Percentiles rank a stretch among this genome's conserved stretches.
These are phyloP conservation scores for Echinops telfairi DNA, from an alignment of 2,113 vertebrate genomes.

Conservation along the genomic window DNA sequence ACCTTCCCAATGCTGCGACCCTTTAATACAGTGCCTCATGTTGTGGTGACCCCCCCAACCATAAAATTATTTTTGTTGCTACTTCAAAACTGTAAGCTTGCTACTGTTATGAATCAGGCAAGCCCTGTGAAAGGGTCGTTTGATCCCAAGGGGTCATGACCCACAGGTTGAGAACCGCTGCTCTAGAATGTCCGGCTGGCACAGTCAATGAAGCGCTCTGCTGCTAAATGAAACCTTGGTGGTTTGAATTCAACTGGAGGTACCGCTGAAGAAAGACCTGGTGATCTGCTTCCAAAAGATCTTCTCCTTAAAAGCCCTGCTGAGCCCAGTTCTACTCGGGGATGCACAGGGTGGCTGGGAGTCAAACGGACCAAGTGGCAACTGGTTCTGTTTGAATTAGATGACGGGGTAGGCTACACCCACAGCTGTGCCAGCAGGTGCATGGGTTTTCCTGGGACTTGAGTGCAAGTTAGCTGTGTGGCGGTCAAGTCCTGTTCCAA, in stretches of 20 bases:
- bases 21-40: too few species aligned
- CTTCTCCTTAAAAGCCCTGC: not conserved
- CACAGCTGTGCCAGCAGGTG: not conserved
- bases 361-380: not conserved
- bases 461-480: not conserved
- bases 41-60: too few species aligned
- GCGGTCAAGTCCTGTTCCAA: not conserved
- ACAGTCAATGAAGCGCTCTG: not conserved
- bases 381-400: not conserved
- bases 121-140: too few species aligned
- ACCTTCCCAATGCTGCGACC: too few species aligned
- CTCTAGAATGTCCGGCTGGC: not conserved
- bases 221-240: not conserved
- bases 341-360: not conserved
- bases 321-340: not conserved
- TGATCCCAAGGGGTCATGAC: too few species aligned
- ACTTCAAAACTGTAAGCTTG: too few species aligned
- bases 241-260: not conserved
- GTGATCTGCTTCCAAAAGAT: not conserved
- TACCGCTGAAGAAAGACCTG: not conserved
- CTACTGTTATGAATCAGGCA: too few species aligned
- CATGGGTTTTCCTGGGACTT: not conserved
- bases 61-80: too few species aligned
- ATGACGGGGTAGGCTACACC: not conserved
- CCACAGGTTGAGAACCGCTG: not conserved